Base-by-base conservation (phyloP, 2,888 invertebrate species). In the Dolomedes plantarius region DNA sequence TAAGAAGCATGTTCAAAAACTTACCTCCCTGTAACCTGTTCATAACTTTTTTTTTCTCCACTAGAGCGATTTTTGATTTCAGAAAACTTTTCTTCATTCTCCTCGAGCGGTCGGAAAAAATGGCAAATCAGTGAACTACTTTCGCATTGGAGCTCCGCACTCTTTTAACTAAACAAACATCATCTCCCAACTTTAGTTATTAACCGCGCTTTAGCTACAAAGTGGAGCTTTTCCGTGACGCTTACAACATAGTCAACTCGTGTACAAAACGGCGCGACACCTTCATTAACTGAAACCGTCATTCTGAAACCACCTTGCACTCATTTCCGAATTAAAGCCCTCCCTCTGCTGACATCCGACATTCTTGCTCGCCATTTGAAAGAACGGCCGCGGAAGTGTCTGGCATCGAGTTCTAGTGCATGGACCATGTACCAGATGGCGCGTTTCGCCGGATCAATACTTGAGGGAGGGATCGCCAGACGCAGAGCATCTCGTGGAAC, bases 401-500 rank as follows among this genome's bases (percentile, higher is more conserved):
- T 56, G 11, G 56, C 16, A 11, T 11, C 3, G 56, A 23, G 56
- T 56, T 1, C 5, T 56, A 56, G 56, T 56, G 2, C 56, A 6
- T 1, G 13, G 23, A 23, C 16, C 23, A 23, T 16, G 19, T 56
- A 23, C 23, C 56, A 56, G 56, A 23, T 19, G 56, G 23, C 56
- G 7, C 56, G 3, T 1, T n/a, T 19, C 5, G 23, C 56, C 11
- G 56, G 56, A 56, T 56, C 56, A 11, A 56, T 56, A 56, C 56
- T n/a, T 23, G 56, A 56, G 56, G 56, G 56, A 56, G 67, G 36
- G 67, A 67, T 32, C 36, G 67, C 19, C 31, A 67, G 67, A 67
- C 36, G 67, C 67, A 31, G 67, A 67, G 19, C 32, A 67, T 67
- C 67, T 19, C 32, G 67, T 19, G 67, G 36, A 67, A 67, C 67